phyloP scores from a whole-genome alignment of 1,140 invertebrate species.

The Orchesella cincta region DNA sequence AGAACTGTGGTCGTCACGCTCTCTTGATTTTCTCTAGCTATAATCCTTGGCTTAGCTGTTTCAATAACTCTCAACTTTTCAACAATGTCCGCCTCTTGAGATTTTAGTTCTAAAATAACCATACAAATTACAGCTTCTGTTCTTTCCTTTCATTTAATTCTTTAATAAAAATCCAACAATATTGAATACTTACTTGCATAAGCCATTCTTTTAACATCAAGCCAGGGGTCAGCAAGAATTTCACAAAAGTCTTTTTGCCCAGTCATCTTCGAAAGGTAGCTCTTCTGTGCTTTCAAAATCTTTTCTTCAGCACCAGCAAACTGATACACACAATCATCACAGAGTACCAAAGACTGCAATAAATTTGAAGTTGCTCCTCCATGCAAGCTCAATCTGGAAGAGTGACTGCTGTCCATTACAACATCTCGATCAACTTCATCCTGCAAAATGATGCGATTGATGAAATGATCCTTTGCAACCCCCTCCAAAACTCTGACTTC shows the following conservation, averaged over 20 bases:
- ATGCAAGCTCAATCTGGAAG: too few species aligned
- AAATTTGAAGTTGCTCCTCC: too few species aligned
- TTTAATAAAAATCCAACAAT: neutral
- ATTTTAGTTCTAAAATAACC: neutral
- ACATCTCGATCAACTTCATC: too few species aligned
- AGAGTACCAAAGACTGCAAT: too few species aligned
- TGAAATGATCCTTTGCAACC: neutral
- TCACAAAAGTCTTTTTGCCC: neutral
- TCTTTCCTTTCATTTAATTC: neutral
- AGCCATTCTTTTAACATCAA: neutral
- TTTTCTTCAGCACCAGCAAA: neutral
- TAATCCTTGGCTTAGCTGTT: neutral
- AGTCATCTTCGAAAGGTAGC: neutral
- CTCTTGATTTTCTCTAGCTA: neutral
- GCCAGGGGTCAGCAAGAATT: neutral
- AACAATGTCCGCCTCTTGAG: neutral
- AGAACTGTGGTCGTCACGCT: neutral
- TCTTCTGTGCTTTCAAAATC: slow-evolving; percentile 4
- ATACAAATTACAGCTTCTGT: too few species aligned
- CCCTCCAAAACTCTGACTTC: neutral
- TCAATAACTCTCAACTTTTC: neutral
- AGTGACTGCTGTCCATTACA: too few species aligned
- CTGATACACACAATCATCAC: neutral
- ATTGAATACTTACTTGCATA: neutral
- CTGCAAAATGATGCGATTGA: too few species aligned